Evolutionary conservation across 1,140 invertebrate genomes (phyloP), one percentile per base, ranked within the genome.

Genomic region (Heliconius hermathena): DNA sequence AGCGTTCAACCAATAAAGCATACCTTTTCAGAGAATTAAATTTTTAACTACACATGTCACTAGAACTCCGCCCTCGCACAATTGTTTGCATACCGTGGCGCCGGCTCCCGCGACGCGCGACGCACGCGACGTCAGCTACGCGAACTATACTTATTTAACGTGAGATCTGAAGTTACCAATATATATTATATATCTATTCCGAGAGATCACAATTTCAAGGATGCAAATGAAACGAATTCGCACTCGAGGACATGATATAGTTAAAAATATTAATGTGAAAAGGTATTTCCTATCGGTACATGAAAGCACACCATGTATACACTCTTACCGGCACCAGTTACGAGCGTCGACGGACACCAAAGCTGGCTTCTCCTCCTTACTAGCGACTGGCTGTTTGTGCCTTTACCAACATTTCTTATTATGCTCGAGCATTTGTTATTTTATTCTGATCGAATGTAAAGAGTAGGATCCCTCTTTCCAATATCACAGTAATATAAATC

Each of bases 181-280:
- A 88, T 81, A 79, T 86, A 85, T 83, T 91, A 88, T 81, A 79
- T 86, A 85, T 83, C 85, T 82, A 84, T 88, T 89, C 84, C 81
- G 85, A 85, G 73, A 91, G 79, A 88, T 86, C 85, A 80, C 84
- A 85, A 86, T 83, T 90, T 89, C 83, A 90, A 91, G 89, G 91
- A 94, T 93, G 92, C 91, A 91, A 93, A 93, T 93, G 89, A 94
- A 93, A 93, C 84, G 92, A 90, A 81, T 87, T 87, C 89, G 91
- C 88, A 88, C 82, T 93, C 88, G 91, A 95, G 94, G 94, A 95
- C 94, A 95, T 95, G 94, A 94, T 94, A 94, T 95, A 95, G 94
- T 95, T 94, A 94, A 94, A 94, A 95, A 94, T 91, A 94, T 91
- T 94, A 91, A 91, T 92, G 89, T 94, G 94, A 95, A 95, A 95